Evolutionary conservation across 2,113 vertebrate genomes (phyloP).

Genomic region (Silurus asotus): DNA sequence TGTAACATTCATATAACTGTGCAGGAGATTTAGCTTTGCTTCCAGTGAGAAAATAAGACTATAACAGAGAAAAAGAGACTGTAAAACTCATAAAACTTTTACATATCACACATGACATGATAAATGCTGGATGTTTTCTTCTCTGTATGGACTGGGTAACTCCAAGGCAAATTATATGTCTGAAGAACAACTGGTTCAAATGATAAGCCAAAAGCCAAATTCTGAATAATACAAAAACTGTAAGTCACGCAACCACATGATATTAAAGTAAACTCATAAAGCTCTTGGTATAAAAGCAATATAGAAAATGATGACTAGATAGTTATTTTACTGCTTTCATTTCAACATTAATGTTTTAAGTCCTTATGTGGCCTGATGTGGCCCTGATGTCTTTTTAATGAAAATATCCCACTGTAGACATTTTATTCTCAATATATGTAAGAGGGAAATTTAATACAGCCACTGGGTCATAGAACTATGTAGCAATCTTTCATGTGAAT

Average conservation of each 20-base stretch:
- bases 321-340: neutral
- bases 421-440: neutral
- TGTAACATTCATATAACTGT: conserved; percentile 99
- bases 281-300: neutral
- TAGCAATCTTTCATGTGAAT: neutral
- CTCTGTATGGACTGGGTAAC: neutral
- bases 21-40: conserved; percentile 95
- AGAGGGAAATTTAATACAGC: neutral
- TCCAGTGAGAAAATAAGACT: conserved; percentile 97
- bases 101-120: neutral
- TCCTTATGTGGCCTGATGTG: neutral
- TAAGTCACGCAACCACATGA: neutral
- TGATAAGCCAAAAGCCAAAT: neutral
- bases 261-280: neutral
- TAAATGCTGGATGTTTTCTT: neutral
- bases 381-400: neutral
- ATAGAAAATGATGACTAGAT: neutral
- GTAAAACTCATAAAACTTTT: neutral
- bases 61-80: conserved; percentile 58
- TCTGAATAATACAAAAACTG: neutral
- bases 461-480: neutral
- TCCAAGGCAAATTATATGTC: neutral
- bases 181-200: neutral
- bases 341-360: conserved; percentile 15
- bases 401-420: neutral